Evolutionary conservation across 2,888 invertebrate species (phyloP).

Genomic region (Helicoverpa assulta): DNA sequence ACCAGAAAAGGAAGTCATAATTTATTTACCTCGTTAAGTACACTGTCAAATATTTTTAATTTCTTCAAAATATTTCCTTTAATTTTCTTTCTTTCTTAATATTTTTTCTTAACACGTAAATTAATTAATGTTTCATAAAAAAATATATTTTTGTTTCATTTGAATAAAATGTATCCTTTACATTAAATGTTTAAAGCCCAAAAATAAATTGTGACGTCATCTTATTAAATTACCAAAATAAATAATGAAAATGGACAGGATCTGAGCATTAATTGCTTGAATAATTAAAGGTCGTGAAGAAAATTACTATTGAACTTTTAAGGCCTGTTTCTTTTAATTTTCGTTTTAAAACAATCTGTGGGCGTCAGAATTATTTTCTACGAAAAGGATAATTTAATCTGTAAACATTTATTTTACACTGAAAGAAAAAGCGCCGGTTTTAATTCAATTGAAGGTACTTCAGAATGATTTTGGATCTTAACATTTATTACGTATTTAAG

Average conservation of each 20-base stretch:
- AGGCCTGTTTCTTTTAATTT: not conserved
- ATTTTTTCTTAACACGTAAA: too few species aligned
- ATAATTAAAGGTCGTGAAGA: conserved; percentile 16
- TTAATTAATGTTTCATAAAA: too few species aligned
- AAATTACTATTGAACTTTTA: conserved; percentile 5
- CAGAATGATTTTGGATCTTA: not conserved
- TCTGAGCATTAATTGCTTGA: conserved; percentile 17
- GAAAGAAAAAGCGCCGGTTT: not conserved
- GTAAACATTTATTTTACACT: not conserved
- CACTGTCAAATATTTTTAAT: not conserved
- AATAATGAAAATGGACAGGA: conserved; percentile 43
- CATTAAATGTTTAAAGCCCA: not conserved
- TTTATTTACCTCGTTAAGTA: not conserved
- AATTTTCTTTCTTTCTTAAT: too few species aligned
- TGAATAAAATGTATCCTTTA: too few species aligned
- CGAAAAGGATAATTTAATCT: not conserved
- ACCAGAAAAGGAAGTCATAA: not conserved
- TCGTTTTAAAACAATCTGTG: not conserved
- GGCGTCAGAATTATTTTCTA: not conserved
- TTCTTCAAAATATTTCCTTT: not conserved
- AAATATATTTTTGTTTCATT: too few species aligned
- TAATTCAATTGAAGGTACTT: not conserved
- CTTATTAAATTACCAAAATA: not conserved
- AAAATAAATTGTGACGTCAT: not conserved
- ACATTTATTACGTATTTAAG: not conserved